Evolutionary conservation across 2,113 vertebrate genomes (phyloP).

Genomic region (Phylloscopus whistleri): DNA sequence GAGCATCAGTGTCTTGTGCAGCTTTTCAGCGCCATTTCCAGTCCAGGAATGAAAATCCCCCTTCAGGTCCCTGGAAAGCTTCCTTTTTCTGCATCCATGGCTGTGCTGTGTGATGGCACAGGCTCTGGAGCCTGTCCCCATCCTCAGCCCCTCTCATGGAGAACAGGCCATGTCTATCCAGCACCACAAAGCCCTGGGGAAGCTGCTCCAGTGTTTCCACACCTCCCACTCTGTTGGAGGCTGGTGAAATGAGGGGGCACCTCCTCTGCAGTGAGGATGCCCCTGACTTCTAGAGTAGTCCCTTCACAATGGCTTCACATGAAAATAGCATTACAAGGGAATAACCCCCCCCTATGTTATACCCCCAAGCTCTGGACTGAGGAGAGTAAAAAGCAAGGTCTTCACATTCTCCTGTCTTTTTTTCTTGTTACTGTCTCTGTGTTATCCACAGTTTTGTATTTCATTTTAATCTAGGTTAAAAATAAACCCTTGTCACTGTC

Average conservation of each 20-base stretch:
- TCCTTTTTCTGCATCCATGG: background rate
- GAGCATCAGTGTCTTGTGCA: background rate
- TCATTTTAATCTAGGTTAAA: background rate
- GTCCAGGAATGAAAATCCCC: background rate
- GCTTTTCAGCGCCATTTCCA: background rate
- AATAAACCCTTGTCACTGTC: background rate
- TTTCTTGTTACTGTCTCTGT: background rate
- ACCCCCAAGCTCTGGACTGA: background rate
- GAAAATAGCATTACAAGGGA: background rate
- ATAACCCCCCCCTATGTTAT: background rate
- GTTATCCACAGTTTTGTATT: background rate
- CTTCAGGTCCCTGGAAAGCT: background rate
- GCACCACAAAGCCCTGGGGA: background rate
- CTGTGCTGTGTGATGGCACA: background rate
- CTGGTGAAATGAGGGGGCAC: background rate
- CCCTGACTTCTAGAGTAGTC: background rate
- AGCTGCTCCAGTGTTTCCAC: background rate
- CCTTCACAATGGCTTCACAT: background rate
- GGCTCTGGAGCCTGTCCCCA: background rate
- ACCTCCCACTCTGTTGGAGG: background rate
- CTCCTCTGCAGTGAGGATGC: background rate
- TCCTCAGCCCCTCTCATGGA: background rate
- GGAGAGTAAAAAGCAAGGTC: background rate
- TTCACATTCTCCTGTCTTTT: background rate
- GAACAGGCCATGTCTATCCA: background rate